These are phyloP conservation scores for Betta splendens DNA, from an alignment of 2,797 vertebrate genomes.

Conservation along the genomic window DNA sequence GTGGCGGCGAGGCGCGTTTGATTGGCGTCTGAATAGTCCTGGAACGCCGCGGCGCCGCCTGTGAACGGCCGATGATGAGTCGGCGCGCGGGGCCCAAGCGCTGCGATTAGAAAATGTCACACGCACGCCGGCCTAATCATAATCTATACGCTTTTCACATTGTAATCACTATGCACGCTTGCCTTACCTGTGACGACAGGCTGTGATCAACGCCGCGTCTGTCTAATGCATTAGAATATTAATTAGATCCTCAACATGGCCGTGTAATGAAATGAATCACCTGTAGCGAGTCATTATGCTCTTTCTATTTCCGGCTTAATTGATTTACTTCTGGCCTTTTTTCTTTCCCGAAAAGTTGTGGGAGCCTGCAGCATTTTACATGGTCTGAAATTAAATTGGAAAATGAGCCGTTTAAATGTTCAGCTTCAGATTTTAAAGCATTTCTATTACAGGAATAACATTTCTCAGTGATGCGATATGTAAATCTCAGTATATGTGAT, in stretches of 20 bases:
- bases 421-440: not conserved
- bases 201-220: conserved; percentile 16
- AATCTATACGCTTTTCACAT: conserved; percentile 28
- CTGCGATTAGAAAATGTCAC: conserved; percentile 61
- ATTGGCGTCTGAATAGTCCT: conserved; percentile 64
- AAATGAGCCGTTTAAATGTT: conserved; percentile 4
- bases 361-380: conserved; percentile 17
- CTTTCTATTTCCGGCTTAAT: conserved; percentile 32
- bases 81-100: conserved; percentile 48
- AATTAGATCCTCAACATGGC: conserved; percentile 10
- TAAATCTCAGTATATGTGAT: no score
- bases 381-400: conserved; percentile 28
- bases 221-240: conserved; percentile 33
- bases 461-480: no score
- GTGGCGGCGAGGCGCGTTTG: conserved; percentile 17
- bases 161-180: conserved; percentile 37
- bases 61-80: conserved; percentile 73
- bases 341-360: not conserved
- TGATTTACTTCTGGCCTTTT: conserved; percentile 32
- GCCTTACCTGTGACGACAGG: not conserved
- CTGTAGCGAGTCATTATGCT: conserved; percentile 23
- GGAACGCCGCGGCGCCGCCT: conserved; percentile 9
- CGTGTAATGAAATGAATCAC: conserved; percentile 1
- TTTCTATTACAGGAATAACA: not conserved
- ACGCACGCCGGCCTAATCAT: conserved; percentile 25